Evolutionary conservation across 2,797 vertebrate genomes (phyloP).

Genomic region (Allenopithecus nigroviridis): DNA sequence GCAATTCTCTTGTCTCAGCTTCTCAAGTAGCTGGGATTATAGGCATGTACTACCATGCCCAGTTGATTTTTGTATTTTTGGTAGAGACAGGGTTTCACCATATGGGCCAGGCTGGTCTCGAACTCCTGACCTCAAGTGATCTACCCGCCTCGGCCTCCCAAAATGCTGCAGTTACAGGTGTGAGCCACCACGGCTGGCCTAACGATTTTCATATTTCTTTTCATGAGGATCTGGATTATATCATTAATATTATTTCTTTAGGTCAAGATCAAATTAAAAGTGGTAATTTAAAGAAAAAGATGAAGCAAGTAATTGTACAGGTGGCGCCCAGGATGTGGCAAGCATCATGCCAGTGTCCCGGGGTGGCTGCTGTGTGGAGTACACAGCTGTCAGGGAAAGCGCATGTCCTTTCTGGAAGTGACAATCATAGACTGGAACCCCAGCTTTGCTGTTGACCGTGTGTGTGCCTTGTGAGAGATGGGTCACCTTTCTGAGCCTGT

Average conservation of each 20-base stretch:
- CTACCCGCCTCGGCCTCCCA: neutral
- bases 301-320: neutral
- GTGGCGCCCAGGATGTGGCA: neutral
- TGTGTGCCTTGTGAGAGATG: neutral
- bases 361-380: too few species aligned
- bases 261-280: neutral
- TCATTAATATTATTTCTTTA: neutral
- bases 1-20: too few species aligned
- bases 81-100: neutral
- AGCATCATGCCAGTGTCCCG: neutral
- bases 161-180: neutral
- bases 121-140: neutral
- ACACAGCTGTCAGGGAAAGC: rapidly evolving
- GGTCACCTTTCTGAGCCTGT: too few species aligned
- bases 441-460: neutral
- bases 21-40: too few species aligned
- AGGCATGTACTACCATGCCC: too few species aligned
- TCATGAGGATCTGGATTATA: neutral
- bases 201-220: neutral
- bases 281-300: neutral
- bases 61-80: too few species aligned
- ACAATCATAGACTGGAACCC: neutral
- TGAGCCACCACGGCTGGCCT: rapidly evolving
- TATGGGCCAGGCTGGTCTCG: neutral
- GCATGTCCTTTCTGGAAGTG: neutral